These are phyloP conservation scores for Hyalella azteca DNA, from an alignment of 2,888 invertebrate genomes.

Conservation along the genomic window DNA sequence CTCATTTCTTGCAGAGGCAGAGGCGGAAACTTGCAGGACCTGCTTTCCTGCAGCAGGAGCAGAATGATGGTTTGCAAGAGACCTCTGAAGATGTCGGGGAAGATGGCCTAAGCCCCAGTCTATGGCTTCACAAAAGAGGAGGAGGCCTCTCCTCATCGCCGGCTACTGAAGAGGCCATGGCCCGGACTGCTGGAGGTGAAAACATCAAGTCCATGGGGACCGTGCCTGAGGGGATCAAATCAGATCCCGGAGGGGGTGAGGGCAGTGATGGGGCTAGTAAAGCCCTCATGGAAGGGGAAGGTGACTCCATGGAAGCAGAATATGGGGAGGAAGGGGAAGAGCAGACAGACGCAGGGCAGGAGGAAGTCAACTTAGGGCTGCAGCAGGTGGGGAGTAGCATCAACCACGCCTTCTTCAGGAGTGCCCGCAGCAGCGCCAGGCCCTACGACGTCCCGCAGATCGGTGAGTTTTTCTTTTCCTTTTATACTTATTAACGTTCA, in stretches of 20 bases:
- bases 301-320: constrained; percentile 35
- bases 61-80: constrained; percentile 24
- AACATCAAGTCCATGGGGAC: neutral
- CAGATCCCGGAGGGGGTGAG: neutral
- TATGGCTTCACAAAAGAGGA: neutral
- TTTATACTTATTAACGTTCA: no score
- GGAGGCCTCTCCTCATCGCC: neutral
- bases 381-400: constrained; percentile 47
- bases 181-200: neutral
- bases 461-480: constrained; percentile 51
- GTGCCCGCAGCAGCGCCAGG: constrained; percentile 48
- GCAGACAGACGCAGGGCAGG: constrained; percentile 26
- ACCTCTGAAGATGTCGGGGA: neutral
- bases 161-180: neutral
- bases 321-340: constrained; percentile 28
- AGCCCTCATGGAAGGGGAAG: constrained; percentile 41
- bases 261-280: no score
- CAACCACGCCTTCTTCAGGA: constrained; percentile 51
- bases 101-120: neutral
- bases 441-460: constrained; percentile 59
- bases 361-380: constrained; percentile 41
- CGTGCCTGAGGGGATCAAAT: no score
- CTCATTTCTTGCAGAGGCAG: neutral
- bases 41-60: neutral
- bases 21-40: neutral